phyloP scores from a whole-genome alignment of 2,888 invertebrate species.

The Odontocerum albicorne region DNA sequence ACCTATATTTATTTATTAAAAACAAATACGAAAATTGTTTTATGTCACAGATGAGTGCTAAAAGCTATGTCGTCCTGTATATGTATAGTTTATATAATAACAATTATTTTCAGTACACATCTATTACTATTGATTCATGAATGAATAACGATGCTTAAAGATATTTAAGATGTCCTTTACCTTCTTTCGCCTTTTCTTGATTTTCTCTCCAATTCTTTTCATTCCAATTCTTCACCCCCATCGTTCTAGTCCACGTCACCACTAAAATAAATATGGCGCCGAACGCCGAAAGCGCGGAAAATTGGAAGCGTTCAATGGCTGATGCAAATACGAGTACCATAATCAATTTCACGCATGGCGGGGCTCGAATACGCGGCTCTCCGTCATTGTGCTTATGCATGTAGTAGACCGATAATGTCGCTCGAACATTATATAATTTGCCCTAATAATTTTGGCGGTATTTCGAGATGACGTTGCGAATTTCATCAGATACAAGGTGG shows the following conservation, averaged over 20 bases:
- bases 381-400: constrained; percentile 8
- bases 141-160: not conserved
- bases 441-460: too few relatives aligned
- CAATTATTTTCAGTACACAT: not conserved
- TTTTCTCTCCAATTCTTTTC: too few relatives aligned
- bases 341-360: constrained; percentile 30
- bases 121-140: not conserved
- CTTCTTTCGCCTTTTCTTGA: too few relatives aligned
- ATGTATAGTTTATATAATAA: not conserved
- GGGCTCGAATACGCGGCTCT: constrained; percentile 9
- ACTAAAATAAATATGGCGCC: not conserved
- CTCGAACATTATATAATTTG: constrained; percentile 1
- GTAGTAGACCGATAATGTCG: not conserved
- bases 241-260: too few relatives aligned
- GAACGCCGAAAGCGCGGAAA: not conserved
- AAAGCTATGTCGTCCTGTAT: too few relatives aligned
- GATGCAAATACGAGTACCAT: constrained; percentile 30
- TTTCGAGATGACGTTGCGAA: too few relatives aligned
- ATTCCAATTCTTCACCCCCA: too few relatives aligned
- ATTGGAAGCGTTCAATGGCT: constrained; percentile 19
- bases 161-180: too few relatives aligned
- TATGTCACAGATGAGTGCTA: too few relatives aligned
- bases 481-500: too few relatives aligned
- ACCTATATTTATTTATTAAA: too few relatives aligned
- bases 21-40: too few relatives aligned